Evolutionary conservation across 1,140 invertebrate species (phyloP), one percentile per base, ranked within the genome.

Genomic region (Drosophila bocki): DNA sequence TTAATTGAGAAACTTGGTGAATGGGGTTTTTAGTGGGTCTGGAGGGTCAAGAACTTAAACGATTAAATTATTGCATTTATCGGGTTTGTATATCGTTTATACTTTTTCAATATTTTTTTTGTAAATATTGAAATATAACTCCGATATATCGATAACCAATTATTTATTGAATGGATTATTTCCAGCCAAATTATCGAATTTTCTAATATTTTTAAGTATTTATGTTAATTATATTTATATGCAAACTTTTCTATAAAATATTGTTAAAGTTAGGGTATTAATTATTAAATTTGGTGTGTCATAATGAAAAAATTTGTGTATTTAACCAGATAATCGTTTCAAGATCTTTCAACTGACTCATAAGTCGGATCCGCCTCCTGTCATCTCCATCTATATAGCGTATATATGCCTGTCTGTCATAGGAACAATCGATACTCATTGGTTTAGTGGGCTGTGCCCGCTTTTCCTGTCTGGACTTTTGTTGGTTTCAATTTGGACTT

Each of bases 381-480:
- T 72, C 69, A 71, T 37, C 63, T n/a, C 19, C 59, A 50, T 47
- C 33, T 67, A 64, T 41, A 35, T 69, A 1, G 35, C 44, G 8
- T 22, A 33, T 39, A 67, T 42, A 42, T 41, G 42, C 19, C 51
- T 39, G 53, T 45, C 68, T 71, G 64, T 71, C 69, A 58, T 58
- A 33, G 69, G 11, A 59, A 59, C 37, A 72, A 72, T 74, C 65
- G 39, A 50, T 44, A 39, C 4, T 13, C 22, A 47, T 51, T 42
- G 33, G 61, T 45, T 70, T 54, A 41, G 35, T 35, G 63, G 29
- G 51, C 39, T 51, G 61, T 33, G 35, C 35, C 62, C 45, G 12
- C 17, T 72, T 35, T 72, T 72, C 69, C 53, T 60, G 67, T 72
- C 67, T 71, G 67, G 53, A 50, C 19, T 58, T 69, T 69, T 41